Evolutionary conservation across 2,797 vertebrate genomes (phyloP), one percentile per base, ranked within the genome.

Genomic region (Sebastes minor): DNA sequence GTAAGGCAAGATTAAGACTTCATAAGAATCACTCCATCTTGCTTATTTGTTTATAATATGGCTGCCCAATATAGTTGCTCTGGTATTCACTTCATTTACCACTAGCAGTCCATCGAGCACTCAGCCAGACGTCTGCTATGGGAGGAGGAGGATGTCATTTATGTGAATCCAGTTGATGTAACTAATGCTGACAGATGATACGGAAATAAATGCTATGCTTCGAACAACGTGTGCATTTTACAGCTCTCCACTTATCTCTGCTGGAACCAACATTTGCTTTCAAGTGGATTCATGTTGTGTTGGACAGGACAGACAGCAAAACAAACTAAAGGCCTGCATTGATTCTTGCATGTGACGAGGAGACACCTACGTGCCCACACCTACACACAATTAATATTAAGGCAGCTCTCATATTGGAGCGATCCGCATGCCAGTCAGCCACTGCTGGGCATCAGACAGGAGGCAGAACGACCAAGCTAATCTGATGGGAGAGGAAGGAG

Each of bases 401-500:
- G 79, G 81, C 74, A 69, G 84, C 76, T 86, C 74, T 86, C 86
- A 91, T 85, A 82, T 52, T 9, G 46, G 72, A 64, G 82, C 28
- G 27, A 93, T 93, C 91, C 90, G 86, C 90, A 87, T 87, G 93
- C 85, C 91, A 91, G 79, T 95, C 92, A 92, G 88, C 78, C 63
- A 72, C 77, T 8, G 42, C 57, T 6, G 61, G 87, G 88, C 91
- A 92, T 93, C 91, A 93, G 81, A 88, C 53, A 57, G 80, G 64
- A 84, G 78, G 80, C 65, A 82, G 80, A 80, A 60, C 32, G 76
- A 87, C 80, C 71, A 71, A 80, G 80, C 82, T 94, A 91, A 93
- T 93, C 87, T 92, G 92, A 92, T 85, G 70, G 61, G 86, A 86
- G 74, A 80, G 78, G 74, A 76, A 83, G 68, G 35, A 73, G 35